A percentile compares a stretch with the other conserved stretches of the same genome.
phyloP scores from a whole-genome alignment of 2,888 invertebrate genomes.

The Phyllotreta cruciferae region DNA sequence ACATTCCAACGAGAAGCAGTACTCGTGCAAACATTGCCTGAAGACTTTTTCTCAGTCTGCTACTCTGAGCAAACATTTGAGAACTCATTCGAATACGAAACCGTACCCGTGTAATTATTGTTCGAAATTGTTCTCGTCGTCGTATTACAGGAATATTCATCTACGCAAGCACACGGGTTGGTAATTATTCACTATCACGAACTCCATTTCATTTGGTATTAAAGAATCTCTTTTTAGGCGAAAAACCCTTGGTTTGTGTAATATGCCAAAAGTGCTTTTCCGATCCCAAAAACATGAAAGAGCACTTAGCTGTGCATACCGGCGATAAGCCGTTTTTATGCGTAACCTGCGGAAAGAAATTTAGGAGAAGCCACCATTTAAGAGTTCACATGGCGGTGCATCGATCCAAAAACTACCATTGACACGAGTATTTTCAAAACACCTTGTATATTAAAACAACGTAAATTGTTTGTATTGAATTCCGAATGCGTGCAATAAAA shows the following conservation, averaged over 20 bases:
- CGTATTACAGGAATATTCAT: conserved; percentile 51
- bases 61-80: conserved; percentile 47
- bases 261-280: conserved; percentile 49
- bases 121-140: conserved; percentile 47
- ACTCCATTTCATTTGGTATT: not conserved
- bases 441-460: conserved; percentile 6
- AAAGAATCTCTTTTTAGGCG: conserved; percentile 42
- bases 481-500: no score
- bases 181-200: conserved; percentile 5
- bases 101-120: conserved; percentile 49
- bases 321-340: conserved; percentile 48
- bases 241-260: conserved; percentile 49
- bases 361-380: conserved; percentile 49
- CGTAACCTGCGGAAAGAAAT: conserved; percentile 48
- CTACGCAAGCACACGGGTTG: conserved; percentile 41
- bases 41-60: conserved; percentile 50
- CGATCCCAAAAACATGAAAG: conserved; percentile 51
- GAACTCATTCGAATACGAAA: conserved; percentile 46
- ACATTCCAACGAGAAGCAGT: conserved; percentile 51
- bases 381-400: conserved; percentile 49
- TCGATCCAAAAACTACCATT: conserved; percentile 26
- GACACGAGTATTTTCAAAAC: not conserved
- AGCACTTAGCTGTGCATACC: conserved; percentile 48
- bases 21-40: conserved; percentile 48
- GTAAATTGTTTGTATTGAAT: conserved; percentile 1